phyloP scores from a whole-genome alignment of 2,797 vertebrate species.

The Prionace glauca region DNA sequence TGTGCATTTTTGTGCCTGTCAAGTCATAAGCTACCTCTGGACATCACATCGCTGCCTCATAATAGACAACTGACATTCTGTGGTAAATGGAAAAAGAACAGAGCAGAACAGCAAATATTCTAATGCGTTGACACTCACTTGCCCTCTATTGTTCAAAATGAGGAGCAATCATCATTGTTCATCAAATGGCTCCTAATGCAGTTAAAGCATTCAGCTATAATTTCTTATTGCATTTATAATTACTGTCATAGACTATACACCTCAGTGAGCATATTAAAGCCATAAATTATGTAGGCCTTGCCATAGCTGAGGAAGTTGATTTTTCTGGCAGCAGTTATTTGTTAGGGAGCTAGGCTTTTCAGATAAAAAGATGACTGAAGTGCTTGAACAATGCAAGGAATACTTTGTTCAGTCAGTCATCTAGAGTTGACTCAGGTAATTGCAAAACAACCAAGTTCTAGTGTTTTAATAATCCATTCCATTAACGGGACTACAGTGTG shows the following conservation, averaged over 20 bases:
- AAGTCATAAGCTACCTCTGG: conserved; percentile 68
- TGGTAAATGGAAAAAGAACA: conserved; percentile 84
- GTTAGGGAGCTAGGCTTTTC: conserved; percentile 86
- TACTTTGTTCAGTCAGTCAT: conserved; percentile 38
- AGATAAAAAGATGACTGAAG: conserved; percentile 60
- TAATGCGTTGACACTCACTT: conserved; percentile 94
- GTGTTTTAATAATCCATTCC: conserved; percentile 38
- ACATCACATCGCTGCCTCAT: conserved; percentile 74
- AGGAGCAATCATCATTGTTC: conserved; percentile 95
- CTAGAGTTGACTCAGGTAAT: conserved; percentile 36
- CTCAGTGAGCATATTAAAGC: conserved; percentile 99
- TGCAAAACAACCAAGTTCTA: conserved; percentile 38
- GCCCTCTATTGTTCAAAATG: conserved; percentile 98
- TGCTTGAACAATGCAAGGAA: conserved; percentile 37
- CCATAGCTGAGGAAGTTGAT: conserved; percentile 87
- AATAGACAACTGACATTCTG: conserved; percentile 92
- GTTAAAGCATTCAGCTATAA: conserved; percentile 99
- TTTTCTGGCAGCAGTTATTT: conserved; percentile 90
- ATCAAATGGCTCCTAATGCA: conserved; percentile 98
- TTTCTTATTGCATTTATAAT: conserved; percentile 99
- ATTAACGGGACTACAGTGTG: conserved; percentile 23
- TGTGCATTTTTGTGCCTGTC: conserved; percentile 64
- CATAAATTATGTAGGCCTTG: conserved; percentile 99
- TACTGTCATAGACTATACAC: conserved; percentile 99
- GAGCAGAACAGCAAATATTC: conserved; percentile 79